Percentiles rank a stretch among this genome's conserved stretches.
phyloP scores from a whole-genome alignment of 2,888 invertebrate genomes.

The Drosophila neotestacea region DNA sequence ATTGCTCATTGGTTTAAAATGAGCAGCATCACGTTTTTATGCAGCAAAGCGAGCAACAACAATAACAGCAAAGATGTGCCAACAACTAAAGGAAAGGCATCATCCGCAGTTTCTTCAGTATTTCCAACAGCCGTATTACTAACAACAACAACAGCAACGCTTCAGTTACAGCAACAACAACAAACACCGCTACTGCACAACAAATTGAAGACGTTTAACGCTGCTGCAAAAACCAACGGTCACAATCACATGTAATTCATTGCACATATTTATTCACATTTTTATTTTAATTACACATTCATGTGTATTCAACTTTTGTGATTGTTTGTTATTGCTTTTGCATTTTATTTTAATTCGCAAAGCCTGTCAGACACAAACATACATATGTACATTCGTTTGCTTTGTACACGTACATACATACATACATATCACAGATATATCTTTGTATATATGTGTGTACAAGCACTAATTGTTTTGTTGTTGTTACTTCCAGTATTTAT shows the following conservation, averaged over 20 bases:
- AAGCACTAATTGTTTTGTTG: constrained; percentile 71
- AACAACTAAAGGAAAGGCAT: constrained; percentile 35
- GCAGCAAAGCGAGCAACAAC: constrained; percentile 61
- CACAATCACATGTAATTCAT: constrained; percentile 75
- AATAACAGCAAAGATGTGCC: constrained; percentile 41
- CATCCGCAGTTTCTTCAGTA: constrained; percentile 26
- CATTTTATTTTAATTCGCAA: constrained; percentile 7
- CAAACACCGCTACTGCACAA: constrained; percentile 38
- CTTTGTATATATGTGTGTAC: neutral
- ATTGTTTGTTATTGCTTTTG: constrained; percentile 32
- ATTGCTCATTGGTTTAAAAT: constrained; percentile 49
- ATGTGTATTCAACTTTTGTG: constrained; percentile 10
- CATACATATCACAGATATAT: constrained; percentile 15
- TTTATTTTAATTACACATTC: constrained; percentile 31
- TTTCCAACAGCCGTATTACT: constrained; percentile 49
- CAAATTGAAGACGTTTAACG: constrained; percentile 69
- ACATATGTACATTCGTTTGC: neutral
- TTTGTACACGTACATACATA: neutral
- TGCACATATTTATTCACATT: constrained; percentile 63
- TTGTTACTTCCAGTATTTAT: constrained; percentile 48
- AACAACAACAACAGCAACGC: constrained; percentile 45
- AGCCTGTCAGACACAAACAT: neutral
- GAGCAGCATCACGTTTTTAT: constrained; percentile 80
- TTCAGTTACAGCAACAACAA: constrained; percentile 38
- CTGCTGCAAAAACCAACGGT: constrained; percentile 65